Evolutionary conservation across 2,113 vertebrate species (phyloP), one percentile per base, ranked within the genome.

Genomic region (Cyprinus carpio): DNA sequence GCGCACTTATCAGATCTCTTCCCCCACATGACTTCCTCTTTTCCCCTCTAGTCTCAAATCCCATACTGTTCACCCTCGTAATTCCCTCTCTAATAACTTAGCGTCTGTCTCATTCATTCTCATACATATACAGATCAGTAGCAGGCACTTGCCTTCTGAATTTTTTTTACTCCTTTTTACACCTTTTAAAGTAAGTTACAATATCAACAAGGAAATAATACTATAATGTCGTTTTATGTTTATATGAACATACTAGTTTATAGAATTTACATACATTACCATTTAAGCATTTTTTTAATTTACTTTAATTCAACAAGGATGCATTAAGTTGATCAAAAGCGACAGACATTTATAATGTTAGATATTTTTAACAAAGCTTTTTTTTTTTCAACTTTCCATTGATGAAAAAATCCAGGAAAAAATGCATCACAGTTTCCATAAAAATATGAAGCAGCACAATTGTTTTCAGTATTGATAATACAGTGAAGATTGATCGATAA

Each of bases 1-100:
- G 46, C 15, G 71, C 75, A 72, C 69, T 87, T 84, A 84, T 86
- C 88, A 83, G 80, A 84, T 86, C 81, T 74, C 34, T 75, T 10
- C n/a, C 60, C 67, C 40, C 65, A n/a, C 51, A 74, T 49, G 67
- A 54, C 84, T 54, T 69, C 81, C 51, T 75, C 56, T 67, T 76
- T 72, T 85, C 51, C 37, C 64, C 49, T 85, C 31, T 72, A 27
- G 77, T 82, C 23, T 67, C 9, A 15, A 58, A 49, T 74, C 81
- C 64, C 67, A 74, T 86, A 76, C 84, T 58, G 84, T 71, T 87
- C 58, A 43, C 76, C 54, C 58, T 81, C 62, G 46, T 86, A 56
- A 87, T 86, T 74, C 71, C 56, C 56, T 56, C 83, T 51, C 43
- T 67, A 29, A 72, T 76, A 77, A 81, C 40, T 81, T 67, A 43